Percentiles rank a stretch among this genome's conserved stretches.
Conservation (phyloP, 1,140 invertebrate species). For the Babylonia areolata region DNA sequence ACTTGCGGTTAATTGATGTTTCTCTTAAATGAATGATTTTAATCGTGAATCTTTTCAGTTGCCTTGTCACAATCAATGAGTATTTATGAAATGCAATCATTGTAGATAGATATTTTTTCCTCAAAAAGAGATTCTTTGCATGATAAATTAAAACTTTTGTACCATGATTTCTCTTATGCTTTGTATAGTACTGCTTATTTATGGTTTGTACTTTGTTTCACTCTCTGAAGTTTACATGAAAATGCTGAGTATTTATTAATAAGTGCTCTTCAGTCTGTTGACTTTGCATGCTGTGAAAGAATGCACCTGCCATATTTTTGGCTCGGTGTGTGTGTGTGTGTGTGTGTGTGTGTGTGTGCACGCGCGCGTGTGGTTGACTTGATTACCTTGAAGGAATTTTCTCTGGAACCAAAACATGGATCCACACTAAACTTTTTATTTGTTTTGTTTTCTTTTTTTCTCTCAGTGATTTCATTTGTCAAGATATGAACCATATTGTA, state of each 20-base stretch:
- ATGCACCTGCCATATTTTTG: background rate
- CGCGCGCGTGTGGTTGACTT: too few relatives aligned
- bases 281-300: background rate
- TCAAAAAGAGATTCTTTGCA: background rate
- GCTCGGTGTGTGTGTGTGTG: too few relatives aligned
- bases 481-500: too few relatives aligned
- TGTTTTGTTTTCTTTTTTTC: too few relatives aligned
- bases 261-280: background rate
- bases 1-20: too few relatives aligned
- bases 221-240: background rate
- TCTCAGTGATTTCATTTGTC: too few relatives aligned
- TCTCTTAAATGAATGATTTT: too few relatives aligned
- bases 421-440: too few relatives aligned
- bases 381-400: too few relatives aligned
- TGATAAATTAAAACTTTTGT: background rate
- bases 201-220: background rate
- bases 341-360: too few relatives aligned
- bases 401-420: too few relatives aligned
- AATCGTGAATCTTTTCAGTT: too few relatives aligned
- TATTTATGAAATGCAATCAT: background rate
- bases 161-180: background rate
- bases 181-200: conserved; percentile 4
- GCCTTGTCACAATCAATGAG: background rate
- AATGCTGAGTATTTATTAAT: background rate
- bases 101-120: background rate